Conservation (phyloP, 2,113 vertebrate species). For the Patagioenas fasciata region DNA sequence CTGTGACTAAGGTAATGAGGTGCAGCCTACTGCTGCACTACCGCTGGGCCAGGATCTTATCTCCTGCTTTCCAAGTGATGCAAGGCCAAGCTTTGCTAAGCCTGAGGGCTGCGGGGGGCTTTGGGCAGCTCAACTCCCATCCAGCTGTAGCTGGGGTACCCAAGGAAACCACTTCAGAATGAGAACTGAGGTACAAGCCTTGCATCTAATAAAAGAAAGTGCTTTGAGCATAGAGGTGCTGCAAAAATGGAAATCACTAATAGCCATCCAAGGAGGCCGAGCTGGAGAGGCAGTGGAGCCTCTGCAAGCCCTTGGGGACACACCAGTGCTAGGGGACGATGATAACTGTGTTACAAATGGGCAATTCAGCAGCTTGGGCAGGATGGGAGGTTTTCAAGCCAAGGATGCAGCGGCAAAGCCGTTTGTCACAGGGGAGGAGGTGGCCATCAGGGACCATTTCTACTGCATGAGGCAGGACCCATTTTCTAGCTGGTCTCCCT, state of each 20-base stretch:
- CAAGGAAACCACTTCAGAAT: background rate
- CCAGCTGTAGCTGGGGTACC: background rate
- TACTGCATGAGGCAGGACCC: background rate
- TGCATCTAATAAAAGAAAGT: background rate
- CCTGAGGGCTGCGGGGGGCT: background rate
- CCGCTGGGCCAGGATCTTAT: background rate
- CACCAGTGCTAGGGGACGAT: background rate
- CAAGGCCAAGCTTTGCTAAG: background rate
- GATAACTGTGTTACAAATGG: background rate
- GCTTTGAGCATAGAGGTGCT: background rate
- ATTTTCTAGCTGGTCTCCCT: background rate
- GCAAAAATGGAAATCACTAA: background rate
- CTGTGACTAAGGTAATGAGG: background rate
- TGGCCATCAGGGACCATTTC: background rate
- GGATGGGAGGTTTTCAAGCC: background rate
- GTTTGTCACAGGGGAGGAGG: background rate
- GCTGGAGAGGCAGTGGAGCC: background rate
- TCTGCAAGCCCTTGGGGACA: background rate
- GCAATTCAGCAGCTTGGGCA: background rate
- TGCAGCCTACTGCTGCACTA: background rate
- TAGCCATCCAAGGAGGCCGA: background rate
- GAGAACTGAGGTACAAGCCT: background rate
- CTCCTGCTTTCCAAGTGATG: fast-evolving
- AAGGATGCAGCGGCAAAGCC: background rate
- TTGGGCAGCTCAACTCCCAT: background rate